Conservation (phyloP, 2,797 vertebrate species). For the Microctenopoma steveboyesi region DNA sequence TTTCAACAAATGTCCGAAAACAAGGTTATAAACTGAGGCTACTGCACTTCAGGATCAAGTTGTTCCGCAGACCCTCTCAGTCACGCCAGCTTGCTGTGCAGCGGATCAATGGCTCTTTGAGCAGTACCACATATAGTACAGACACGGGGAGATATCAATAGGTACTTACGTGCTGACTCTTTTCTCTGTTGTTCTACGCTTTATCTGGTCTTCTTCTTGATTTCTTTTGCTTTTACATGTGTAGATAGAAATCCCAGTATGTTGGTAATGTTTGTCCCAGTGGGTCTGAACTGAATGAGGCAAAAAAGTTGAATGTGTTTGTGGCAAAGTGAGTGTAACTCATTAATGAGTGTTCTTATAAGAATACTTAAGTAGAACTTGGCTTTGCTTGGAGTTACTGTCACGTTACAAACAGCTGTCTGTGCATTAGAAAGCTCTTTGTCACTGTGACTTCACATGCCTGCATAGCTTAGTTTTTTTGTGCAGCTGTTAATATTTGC, state of each 20-base stretch:
- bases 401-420: constrained; percentile 27
- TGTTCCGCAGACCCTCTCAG: constrained; percentile 67
- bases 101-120: constrained; percentile 68
- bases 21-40: constrained; percentile 62
- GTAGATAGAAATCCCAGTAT: constrained; percentile 16
- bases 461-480: constrained; percentile 1
- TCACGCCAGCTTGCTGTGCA: constrained; percentile 62
- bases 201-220: constrained; percentile 17
- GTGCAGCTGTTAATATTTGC: not conserved
- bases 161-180: constrained; percentile 39
- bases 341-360: constrained; percentile 44
- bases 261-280: constrained; percentile 17
- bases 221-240: constrained; percentile 32
- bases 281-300: constrained; percentile 19
- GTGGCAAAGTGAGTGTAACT: constrained; percentile 42
- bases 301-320: constrained; percentile 31
- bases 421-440: constrained; percentile 34
- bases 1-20: constrained; percentile 64
- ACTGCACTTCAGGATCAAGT: constrained; percentile 57
- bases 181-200: constrained; percentile 34
- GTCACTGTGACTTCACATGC: constrained; percentile 57
- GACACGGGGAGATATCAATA: constrained; percentile 61
- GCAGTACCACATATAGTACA: constrained; percentile 56
- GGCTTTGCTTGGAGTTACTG: constrained; percentile 26
- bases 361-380: constrained; percentile 42